Base-by-base conservation (phyloP, 2,113 vertebrate genomes). In the Columbina picui region DNA sequence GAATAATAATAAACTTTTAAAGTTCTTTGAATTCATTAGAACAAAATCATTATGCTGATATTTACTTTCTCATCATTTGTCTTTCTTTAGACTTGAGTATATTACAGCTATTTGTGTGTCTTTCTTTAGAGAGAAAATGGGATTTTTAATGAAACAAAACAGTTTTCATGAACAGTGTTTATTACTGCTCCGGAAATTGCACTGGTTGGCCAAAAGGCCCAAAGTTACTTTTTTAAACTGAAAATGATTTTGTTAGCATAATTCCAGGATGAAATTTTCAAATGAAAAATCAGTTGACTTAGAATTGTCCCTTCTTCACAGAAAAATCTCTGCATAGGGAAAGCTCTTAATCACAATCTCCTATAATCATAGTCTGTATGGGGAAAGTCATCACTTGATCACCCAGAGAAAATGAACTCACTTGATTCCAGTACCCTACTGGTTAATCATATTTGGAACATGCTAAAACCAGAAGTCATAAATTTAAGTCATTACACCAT, bases 221-320 rank as follows among this genome's bases (percentile, higher is more conserved):
- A 10, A 55, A 68, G 10, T 34, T 23, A 32, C 12, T 38, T 47
- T 49, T 71, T 27, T 23, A 68, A 78, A 75, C 2, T 32, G 22
- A 68, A 79, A 78, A 50, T 45, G 3, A 60, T 84, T 91, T 43
- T 2, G 17, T 55, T 60, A 52, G 1, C 12, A 57, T 60, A 77
- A 76, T 78, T 65, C 15, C 23, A 64, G 21, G 14, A 30, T 49
- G 38, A 30, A 52, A 3, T 63, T 90, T 86, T 80, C 39, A 77
- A 52, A 81, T 34, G 2, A 43, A 79, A 45, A 81, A 52, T 50
- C 0, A 3, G 79, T 70, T 12, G 0, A 26, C 23, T 53, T 50
- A 27, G 19, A 49, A n/a, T 55, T 63, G 7, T 22, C 15, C 5
- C 16, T 75, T 65, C 49, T 59, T 87, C 57, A 59, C 4, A 32